Base-by-base conservation (phyloP, 2,888 invertebrate species). In the Cacoxenus indagator region DNA sequence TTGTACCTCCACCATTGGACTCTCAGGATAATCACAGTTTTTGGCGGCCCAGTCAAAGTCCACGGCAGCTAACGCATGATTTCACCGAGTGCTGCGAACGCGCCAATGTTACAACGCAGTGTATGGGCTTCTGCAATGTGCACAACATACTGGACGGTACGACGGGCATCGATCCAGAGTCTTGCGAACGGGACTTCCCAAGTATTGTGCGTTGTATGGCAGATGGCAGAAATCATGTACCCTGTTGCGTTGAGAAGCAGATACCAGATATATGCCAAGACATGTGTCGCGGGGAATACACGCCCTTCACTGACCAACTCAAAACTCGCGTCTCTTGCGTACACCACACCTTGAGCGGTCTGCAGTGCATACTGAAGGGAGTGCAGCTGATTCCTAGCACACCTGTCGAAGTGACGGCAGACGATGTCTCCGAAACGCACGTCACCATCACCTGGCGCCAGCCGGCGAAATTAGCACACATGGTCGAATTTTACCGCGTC, bases 201-300 rank as follows among this genome's bases (percentile, higher is more conserved):
- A 90, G 91, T 67, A 95, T 96, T 76, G 95, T 95, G 67, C 91
- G 91, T 62, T 93, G 93, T 82, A 93, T 93, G 93, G 91, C 92
- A 75, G 95, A 95, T 86, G 94, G 95, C 0, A 90, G 95, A 19
- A 95, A 96, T 88, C 95, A 95, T 88, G 93, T 94, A 29, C 95
- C 95, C 0, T 95, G 95, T 86, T 95, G 95, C 85, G 92, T 93
- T 24, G 92, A 92, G 75, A 94, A 95, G 84, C 90, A 92, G 68
- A 93, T 95, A 22, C 95, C 95, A 0, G 94, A 95, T 85, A 92
- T 95, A 76, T 95, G 95, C 84, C 95, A 94, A 83, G 95, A 95
- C 75, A 94, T 95, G 74, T 95, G 95, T 84, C 90, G 94, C 0
- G 95, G 95, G 27, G 94, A 95, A 85, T 95, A 95, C 87, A 94